Base-by-base conservation (phyloP, 2,888 invertebrate genomes). In the Galerucella pusilla region DNA sequence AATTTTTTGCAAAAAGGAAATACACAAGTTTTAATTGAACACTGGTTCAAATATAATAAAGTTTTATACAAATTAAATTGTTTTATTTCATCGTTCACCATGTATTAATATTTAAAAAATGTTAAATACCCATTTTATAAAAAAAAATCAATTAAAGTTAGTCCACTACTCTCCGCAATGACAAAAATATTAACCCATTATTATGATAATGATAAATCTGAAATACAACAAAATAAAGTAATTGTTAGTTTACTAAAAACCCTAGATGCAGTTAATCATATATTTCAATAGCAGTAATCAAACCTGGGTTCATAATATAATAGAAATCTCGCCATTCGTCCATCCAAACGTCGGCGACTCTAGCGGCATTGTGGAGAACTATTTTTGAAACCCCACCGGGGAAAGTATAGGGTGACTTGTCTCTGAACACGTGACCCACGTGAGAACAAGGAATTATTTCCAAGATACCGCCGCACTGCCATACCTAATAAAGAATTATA, bases 261-360 rank as follows among this genome's bases (percentile, higher is more conserved):
- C 64, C 42, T 12, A 64, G 16, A 57, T 57, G 57, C 57, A 57
- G 11, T 57, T 45, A 64, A 64, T 64, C n/a, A 14, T 64, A 42
- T 46, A 42, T 64, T 63, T n/a, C 20, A 35, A 63, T 63, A 63
- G 35, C n/a, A 42, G 42, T 63, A 63, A 69, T 79, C 85, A 92
- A 94, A 97, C 97, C 97, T 96, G 97, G 96, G 90, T 97, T 97
- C 95, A 98, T 97, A 90, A 96, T 96, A 94, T 97, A 97, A 93
- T 97, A 98, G 94, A 98, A 98, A 90, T 97, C 97, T 89, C 97
- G 94, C 96, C 98, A 99, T 89, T 99, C 97, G 92, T 99, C 99
- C 95, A 99, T 96, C 99, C 99, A 99, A 85, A 99, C 99, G 89
- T 98, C 97, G 85, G 98, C 99, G 85, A 98, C 97, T 85, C 99